phyloP scores from a whole-genome alignment of 2,888 invertebrate species.

The Tuta absoluta region DNA sequence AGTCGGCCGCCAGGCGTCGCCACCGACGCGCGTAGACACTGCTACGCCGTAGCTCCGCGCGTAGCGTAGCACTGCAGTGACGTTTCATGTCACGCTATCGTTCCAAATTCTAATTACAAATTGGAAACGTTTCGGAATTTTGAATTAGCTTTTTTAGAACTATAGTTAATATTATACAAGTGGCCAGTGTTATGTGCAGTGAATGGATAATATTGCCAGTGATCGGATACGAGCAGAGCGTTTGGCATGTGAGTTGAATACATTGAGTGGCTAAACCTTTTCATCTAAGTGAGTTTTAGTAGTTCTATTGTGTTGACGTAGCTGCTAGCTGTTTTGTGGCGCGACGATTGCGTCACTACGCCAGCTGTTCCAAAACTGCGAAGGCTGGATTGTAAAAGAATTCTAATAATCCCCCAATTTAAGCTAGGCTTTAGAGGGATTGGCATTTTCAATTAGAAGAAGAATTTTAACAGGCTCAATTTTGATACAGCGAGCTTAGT shows the following conservation, averaged over 20 bases:
- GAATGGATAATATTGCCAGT: constrained; percentile 19
- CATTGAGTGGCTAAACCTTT: constrained; percentile 19
- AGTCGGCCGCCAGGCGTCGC: constrained; percentile 57
- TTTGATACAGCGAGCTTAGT: not conserved
- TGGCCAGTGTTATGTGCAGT: constrained; percentile 18
- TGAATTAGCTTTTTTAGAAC: not conserved
- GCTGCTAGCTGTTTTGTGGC: not conserved
- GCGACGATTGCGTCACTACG: constrained; percentile 19
- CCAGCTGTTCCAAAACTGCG: constrained; percentile 18
- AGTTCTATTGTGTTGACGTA: not conserved
- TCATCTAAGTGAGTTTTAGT: constrained; percentile 3
- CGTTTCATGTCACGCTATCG: constrained; percentile 38
- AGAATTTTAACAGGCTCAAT: not conserved
- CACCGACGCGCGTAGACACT: constrained; percentile 47
- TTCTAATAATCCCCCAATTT: constrained; percentile 4
- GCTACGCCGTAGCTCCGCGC: constrained; percentile 42
- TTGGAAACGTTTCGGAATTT: not conserved
- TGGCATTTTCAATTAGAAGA: not conserved
- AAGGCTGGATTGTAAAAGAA: constrained; percentile 18
- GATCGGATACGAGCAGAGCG: constrained; percentile 17
- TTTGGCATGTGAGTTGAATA: constrained; percentile 25
- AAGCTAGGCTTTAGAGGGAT: not conserved
- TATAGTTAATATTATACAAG: not conserved
- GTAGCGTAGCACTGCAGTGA: constrained; percentile 59
- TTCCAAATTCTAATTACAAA: constrained; percentile 7